A percentile compares a stretch with the other conserved stretches of the same genome.
phyloP scores from a whole-genome alignment of 2,797 vertebrate species.

The Oryzias sinensis region DNA sequence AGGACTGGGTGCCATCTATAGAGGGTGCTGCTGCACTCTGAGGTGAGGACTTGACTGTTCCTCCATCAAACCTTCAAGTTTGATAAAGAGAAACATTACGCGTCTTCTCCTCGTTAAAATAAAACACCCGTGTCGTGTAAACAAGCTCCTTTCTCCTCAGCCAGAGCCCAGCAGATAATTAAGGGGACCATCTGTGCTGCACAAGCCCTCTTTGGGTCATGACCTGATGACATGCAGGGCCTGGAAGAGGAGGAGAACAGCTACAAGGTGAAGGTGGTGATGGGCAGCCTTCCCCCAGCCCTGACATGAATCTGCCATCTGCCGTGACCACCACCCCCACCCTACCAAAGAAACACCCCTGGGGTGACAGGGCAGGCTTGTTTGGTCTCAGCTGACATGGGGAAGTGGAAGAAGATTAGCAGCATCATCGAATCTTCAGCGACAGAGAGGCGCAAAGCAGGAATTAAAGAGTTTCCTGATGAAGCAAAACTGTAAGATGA shows the following conservation, averaged over 20 bases:
- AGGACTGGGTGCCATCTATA: constrained; percentile 26
- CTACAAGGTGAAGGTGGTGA: constrained; percentile 75
- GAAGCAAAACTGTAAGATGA: constrained; percentile 22
- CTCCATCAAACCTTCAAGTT: too few relatives aligned
- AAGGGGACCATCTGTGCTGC: constrained; percentile 60
- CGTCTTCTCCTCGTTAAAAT: background rate
- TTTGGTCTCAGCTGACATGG: constrained; percentile 55
- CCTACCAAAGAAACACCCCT: constrained; percentile 9
- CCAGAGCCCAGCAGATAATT: constrained; percentile 22
- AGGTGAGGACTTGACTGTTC: background rate
- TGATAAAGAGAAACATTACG: background rate
- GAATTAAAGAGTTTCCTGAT: constrained; percentile 31
- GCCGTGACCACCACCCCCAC: constrained; percentile 64
- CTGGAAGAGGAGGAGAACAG: constrained; percentile 11
- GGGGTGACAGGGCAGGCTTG: constrained; percentile 39
- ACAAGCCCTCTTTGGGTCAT: constrained; percentile 57
- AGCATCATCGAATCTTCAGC: constrained; percentile 33
- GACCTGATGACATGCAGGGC: constrained; percentile 56
- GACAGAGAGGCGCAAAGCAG: constrained; percentile 24
- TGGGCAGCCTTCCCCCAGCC: constrained; percentile 56
- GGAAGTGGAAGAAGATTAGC: constrained; percentile 43
- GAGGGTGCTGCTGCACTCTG: constrained; percentile 63
- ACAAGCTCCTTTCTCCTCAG: constrained; percentile 15
- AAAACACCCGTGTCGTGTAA: background rate
- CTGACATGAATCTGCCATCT: constrained; percentile 79